Base-by-base conservation (phyloP, 1,140 invertebrate genomes). In the Calliphora vicina region DNA sequence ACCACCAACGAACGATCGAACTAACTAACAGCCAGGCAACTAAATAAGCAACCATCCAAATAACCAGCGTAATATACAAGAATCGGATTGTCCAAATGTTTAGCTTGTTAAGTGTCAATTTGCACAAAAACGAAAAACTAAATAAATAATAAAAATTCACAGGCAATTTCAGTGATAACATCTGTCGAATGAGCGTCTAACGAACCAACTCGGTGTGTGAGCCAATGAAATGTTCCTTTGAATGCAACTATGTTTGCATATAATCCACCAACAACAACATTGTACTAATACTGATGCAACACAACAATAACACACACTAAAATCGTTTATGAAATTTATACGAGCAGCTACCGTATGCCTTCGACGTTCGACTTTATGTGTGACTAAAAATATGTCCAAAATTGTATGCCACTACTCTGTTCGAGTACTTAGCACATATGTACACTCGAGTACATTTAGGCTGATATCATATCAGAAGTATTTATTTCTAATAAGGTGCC, bases 101-200 rank as follows among this genome's bases (percentile, higher is more conserved):
- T 67, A 67, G 20, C 61, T 67, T 67, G 61, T 67, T 67, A 67
- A 67, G 61, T 67, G 61, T 67, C 61, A 67, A 67, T 67, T 67
- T 67, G 61, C 61, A 25, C 61, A 67, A 67, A 67, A 67, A 67
- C 20, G 5, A 67, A 67, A 57, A 23, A 67, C 61, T 67, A 67
- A 67, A 67, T 67, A 67, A 67, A 67, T 67, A 67, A 67, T 67
- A 67, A 67, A 67, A 67, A 67, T 67, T 67, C 61, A 25, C 61
- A 67, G 61, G 9, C 61, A 67, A 67, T 67, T 67, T 67, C 61
- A 5, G 61, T 6, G 61, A 67, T 67, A 67, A 23, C 61, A 67
- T 67, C 61, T 67, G 61, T 67, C 23, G 61, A 50, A 50, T 50
- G 61, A 57, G 50, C 50, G 15, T 57, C 15, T 67, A 67, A 23